Base-by-base conservation (phyloP, 2,888 invertebrate genomes). In the Ommatoiulus sabulosus region DNA sequence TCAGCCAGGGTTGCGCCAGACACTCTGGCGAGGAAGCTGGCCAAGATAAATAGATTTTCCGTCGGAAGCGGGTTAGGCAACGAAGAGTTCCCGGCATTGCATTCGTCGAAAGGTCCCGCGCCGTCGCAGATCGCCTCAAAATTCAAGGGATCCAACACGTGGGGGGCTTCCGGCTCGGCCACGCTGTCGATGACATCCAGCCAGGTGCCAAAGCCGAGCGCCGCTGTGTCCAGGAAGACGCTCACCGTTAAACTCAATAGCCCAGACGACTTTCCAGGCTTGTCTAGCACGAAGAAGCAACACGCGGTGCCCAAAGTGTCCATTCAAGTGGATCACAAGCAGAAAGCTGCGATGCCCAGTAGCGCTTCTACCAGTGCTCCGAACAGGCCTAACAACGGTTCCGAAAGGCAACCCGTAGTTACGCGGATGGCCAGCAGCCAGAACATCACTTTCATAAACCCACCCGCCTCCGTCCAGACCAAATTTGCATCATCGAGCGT, bases 21-120 rank as follows among this genome's bases (percentile, higher is more conserved):
- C 63, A 91, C 92, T 6, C 90, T 92, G 90, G 92, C 93, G 15
- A 91, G 92, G 85, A 91, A 91, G 85, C 88, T 93, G 52, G 92
- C 92, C 7, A 90, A 91, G 44, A 91, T 91, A 20, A 91, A 91
- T 88, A 91, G 91, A 44, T 91, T 92, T 90, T 92, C 92, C 46
- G 92, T 92, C 5, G 86, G 90, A 88, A 86, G 80, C n/a, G 44
- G 85, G 6, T 3, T 46, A 17, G 87, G 86, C 24, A 88, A 87
- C 10, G 91, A 90, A 48, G 90, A 91, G 20, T 91, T 91, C 87
- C 91, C 91, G 10, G 87, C 89, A 6, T 86, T 90, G 17, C 87
- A 88, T 20, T 46, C 89, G n/a, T 5, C 46, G 3, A 57, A 87
- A 57, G 57, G 5, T 12, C 43, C 46, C 4, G 35, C 57, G 1